phyloP scores from a whole-genome alignment of 30 jellyfish, hydroid and myxozoan genomes.

The Aurelia aurita complex sp. Pacific region DNA sequence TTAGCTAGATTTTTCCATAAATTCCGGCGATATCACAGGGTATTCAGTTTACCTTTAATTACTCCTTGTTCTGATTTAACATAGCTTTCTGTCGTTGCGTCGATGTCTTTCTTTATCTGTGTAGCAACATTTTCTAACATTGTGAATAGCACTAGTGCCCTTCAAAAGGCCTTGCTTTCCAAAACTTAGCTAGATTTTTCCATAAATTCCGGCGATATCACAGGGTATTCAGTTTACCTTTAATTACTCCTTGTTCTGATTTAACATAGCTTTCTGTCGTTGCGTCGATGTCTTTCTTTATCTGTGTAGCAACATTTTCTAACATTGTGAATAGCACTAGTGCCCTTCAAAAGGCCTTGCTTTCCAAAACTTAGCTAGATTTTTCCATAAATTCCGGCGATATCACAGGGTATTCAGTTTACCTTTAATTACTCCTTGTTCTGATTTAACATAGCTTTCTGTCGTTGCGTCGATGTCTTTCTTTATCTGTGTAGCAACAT shows the following conservation, averaged over 20 bases:
- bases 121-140: not conserved
- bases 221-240: not conserved
- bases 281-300: not conserved
- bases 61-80: slow-evolving; percentile 29
- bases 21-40: not conserved
- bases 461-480: not conserved
- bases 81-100: slow-evolving; percentile 12
- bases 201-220: not conserved
- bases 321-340: no score
- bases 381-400: not conserved
- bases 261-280: slow-evolving; percentile 21
- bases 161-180: no score
- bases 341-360: no score
- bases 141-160: no score
- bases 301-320: slow-evolving; percentile 32
- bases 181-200: no score
- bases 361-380: no score
- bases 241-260: slow-evolving; percentile 17
- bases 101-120: slow-evolving; percentile 6
- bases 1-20: no score
- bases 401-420: not conserved
- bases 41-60: not conserved
- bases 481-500: slow-evolving; percentile 40
- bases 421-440: slow-evolving; percentile 4
- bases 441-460: slow-evolving; percentile 28